Conservation (phyloP, 1,140 invertebrate genomes). For the Odontomachus brunneus region DNA sequence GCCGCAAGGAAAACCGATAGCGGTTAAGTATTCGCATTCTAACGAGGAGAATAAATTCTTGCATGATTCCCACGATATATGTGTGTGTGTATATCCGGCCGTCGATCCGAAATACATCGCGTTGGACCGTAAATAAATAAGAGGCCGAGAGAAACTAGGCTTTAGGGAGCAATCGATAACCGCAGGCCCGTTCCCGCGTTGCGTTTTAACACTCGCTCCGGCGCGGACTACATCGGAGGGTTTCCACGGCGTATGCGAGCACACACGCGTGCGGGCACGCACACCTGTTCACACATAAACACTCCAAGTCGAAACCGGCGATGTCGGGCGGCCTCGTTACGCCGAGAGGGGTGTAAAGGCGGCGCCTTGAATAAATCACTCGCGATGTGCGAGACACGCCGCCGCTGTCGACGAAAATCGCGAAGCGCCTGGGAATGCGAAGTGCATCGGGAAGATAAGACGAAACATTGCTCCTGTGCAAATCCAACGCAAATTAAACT, state of each 20-base stretch:
- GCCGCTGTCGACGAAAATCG: neutral
- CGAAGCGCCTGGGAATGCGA: neutral
- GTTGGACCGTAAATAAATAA: constrained; percentile 60
- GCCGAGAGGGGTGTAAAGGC: constrained; percentile 36
- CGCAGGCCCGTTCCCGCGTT: constrained; percentile 10
- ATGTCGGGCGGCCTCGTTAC: constrained; percentile 12
- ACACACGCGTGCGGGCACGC: neutral
- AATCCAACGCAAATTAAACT: constrained; percentile 22
- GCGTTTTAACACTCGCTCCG: constrained; percentile 40
- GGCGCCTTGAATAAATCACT: constrained; percentile 44
- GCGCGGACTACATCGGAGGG: constrained; percentile 8
- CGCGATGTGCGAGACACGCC: constrained; percentile 7
- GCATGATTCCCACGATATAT: constrained; percentile 21
- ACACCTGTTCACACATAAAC: constrained; percentile 17
- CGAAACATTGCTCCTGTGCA: constrained; percentile 20
- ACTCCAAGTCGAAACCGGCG: neutral
- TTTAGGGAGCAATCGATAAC: constrained; percentile 64
- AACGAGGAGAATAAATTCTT: constrained; percentile 25
- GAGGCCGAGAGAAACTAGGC: constrained; percentile 59
- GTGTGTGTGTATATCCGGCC: neutral
- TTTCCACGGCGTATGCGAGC: neutral
- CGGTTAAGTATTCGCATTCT: neutral
- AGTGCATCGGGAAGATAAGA: neutral
- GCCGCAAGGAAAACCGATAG: neutral
- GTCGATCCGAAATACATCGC: constrained; percentile 20